phyloP scores from a whole-genome alignment of 1,140 invertebrate genomes.

The Musca vetustissima region DNA sequence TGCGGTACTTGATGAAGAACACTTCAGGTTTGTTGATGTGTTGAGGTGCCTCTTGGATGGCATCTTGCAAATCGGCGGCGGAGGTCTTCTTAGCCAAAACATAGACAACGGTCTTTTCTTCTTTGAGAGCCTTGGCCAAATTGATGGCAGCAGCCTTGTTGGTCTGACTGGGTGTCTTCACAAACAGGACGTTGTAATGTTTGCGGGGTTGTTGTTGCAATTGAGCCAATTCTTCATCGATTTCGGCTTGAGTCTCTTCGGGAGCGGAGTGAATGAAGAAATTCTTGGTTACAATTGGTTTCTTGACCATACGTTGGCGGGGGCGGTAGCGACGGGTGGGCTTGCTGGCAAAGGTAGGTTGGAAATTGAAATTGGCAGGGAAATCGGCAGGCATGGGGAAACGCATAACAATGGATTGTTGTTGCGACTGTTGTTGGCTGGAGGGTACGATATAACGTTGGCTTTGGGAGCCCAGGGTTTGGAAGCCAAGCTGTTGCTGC shows the following conservation, averaged over 20 bases:
- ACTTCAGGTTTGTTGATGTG: conserved; percentile 62
- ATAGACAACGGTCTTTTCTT: conserved; percentile 84
- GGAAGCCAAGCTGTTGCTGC: conserved; percentile 33
- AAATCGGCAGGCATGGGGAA: conserved; percentile 46
- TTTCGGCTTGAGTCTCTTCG: conserved; percentile 51
- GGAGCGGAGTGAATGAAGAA: conserved; percentile 54
- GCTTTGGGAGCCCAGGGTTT: conserved; percentile 30
- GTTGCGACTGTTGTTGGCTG: conserved; percentile 34
- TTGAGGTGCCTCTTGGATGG: conserved; percentile 65
- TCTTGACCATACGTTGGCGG: conserved; percentile 41
- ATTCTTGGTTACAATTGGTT: conserved; percentile 51
- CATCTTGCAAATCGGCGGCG: conserved; percentile 74
- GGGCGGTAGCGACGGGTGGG: conserved; percentile 40
- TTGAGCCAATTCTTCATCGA: conserved; percentile 48
- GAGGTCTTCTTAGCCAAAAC: conserved; percentile 78
- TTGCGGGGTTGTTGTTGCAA: conserved; percentile 49
- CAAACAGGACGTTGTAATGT: conserved; percentile 76
- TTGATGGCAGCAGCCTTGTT: conserved; percentile 67
- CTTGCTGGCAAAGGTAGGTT: conserved; percentile 29
- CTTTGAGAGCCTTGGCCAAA: conserved; percentile 68
- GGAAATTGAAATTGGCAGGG: conserved; percentile 37
- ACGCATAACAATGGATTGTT: not conserved
- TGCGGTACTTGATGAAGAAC: conserved; percentile 65
- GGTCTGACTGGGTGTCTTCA: conserved; percentile 75
- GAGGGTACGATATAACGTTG: conserved; percentile 6